phyloP scores from a whole-genome alignment of 2,888 invertebrate genomes.

The Diogma glabrata region DNA sequence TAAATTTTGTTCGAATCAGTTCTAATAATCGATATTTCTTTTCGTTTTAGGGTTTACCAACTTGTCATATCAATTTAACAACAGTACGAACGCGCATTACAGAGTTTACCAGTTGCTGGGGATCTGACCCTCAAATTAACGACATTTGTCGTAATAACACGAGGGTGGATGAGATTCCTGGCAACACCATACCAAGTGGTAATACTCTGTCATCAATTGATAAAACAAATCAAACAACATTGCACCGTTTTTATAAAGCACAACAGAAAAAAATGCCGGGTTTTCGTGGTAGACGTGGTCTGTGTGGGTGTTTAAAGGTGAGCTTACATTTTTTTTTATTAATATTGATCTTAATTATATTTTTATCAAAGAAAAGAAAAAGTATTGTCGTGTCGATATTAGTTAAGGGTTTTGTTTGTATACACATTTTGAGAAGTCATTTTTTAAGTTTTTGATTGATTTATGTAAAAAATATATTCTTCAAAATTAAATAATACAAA shows the following conservation, averaged over 20 bases:
- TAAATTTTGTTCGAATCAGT: too few relatives aligned
- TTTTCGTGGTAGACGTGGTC: slow-evolving; percentile 43
- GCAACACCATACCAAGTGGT: too few relatives aligned
- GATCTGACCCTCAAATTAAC: slow-evolving; percentile 7
- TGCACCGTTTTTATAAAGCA: slow-evolving; percentile 35
- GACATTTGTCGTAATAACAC: too few relatives aligned
- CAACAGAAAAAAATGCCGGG: slow-evolving; percentile 52
- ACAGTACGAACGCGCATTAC: slow-evolving; percentile 56
- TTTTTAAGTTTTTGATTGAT: too few relatives aligned
- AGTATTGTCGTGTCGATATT: too few relatives aligned
- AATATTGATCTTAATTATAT: background rate
- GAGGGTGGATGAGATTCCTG: slow-evolving; percentile 13
- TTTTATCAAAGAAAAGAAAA: too few relatives aligned
- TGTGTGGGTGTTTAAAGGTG: slow-evolving; percentile 79
- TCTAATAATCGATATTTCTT: too few relatives aligned
- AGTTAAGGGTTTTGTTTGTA: too few relatives aligned
- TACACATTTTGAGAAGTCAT: too few relatives aligned
- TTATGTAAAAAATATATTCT: too few relatives aligned
- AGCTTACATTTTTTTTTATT: slow-evolving; percentile 22
- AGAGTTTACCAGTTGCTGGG: slow-evolving; percentile 37
- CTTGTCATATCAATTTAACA: slow-evolving; percentile 49
- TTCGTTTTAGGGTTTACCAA: slow-evolving; percentile 52
- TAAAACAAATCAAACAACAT: slow-evolving; percentile 24
- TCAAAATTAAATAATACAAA: too few relatives aligned
- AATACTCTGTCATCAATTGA: slow-evolving; percentile 14